Base-by-base conservation (phyloP, 2,888 invertebrate species). In the Morpho achilles region DNA sequence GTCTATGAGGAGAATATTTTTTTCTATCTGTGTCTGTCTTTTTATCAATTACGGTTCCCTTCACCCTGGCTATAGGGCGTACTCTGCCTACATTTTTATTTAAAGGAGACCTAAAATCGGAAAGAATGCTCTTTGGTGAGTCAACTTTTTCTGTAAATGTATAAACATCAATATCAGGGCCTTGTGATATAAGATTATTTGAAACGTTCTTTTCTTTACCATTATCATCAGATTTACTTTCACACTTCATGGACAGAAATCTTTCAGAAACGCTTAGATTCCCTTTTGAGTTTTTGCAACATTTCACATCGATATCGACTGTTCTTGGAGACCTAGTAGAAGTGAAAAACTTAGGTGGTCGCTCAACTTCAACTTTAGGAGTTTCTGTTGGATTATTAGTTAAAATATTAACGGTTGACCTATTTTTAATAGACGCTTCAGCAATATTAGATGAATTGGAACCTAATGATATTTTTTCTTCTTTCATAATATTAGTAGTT, bases 131-230 rank as follows among this genome's bases (percentile, higher is more conserved):
- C 74, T 90, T 90, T 41, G 90, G 90, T 9, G 90, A 90, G 71
- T 90, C 90, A 0, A 87, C 88, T 66, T 90, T 90, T 70, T 90
- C 90, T 4, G 90, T 84, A 68, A 90, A 90, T 7, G 90, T 89
- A 66, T 90, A 90, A 16, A 90, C 90, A 63, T 90, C 90, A 58
- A 88, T 82, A 45, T 90, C 90, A 9, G 90, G 77, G 8, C 84
- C 90, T 71, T 87, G 88, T 52, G 85, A 80, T 43, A 87, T 75
- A 51, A 87, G 72, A 58, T 81, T 75, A 66, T 83, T 87, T 7
- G 76, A 68, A 49, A 72, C 48, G 71, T 61, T 72, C 74, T 82
- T 89, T n/a, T 83, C 82, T 67, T 84, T 84, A 60, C 62, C 69
- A 44, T 41, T 72, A 10, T 87, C 90, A 56, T 84, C 84, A 22